Conservation (phyloP, 1,140 invertebrate species). For the Drosophila micromelanica region DNA sequence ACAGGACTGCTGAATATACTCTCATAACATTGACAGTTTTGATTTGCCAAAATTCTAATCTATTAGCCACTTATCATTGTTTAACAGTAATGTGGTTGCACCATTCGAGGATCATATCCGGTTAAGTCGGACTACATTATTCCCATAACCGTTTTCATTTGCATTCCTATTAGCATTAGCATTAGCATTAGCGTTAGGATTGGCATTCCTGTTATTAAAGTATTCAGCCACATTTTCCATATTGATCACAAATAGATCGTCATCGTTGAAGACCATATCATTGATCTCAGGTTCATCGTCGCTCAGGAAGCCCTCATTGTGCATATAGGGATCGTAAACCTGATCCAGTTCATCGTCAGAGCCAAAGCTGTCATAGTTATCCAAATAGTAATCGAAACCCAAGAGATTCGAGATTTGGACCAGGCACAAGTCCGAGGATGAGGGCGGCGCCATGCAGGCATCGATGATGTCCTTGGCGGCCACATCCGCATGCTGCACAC, state of each 20-base stretch:
- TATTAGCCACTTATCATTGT: no score
- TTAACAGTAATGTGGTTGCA: no score
- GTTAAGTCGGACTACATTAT: neutral
- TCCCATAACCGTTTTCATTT: neutral
- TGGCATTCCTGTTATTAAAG: constrained; percentile 2
- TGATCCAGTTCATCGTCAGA: constrained; percentile 26
- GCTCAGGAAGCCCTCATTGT: constrained; percentile 20
- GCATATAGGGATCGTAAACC: constrained; percentile 22
- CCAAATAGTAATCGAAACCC: constrained; percentile 19
- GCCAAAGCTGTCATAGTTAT: constrained; percentile 22
- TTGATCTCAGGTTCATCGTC: constrained; percentile 15
- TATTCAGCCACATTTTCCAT: neutral
- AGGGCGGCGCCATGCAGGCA: constrained; percentile 17
- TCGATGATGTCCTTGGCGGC: constrained; percentile 21
- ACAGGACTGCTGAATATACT: no score
- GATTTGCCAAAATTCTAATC: no score
- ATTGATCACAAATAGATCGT: constrained; percentile 4
- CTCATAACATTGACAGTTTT: no score
- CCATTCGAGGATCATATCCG: neutral
- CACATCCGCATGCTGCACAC: constrained; percentile 13
- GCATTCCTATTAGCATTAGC: neutral
- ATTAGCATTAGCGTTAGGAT: neutral
- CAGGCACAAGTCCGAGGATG: constrained; percentile 12
- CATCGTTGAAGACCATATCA: constrained; percentile 5
- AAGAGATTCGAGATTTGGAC: constrained; percentile 9